These are phyloP conservation scores for Bombus impatiens DNA, from an alignment of 1,140 invertebrate species.

Conservation along the genomic window DNA sequence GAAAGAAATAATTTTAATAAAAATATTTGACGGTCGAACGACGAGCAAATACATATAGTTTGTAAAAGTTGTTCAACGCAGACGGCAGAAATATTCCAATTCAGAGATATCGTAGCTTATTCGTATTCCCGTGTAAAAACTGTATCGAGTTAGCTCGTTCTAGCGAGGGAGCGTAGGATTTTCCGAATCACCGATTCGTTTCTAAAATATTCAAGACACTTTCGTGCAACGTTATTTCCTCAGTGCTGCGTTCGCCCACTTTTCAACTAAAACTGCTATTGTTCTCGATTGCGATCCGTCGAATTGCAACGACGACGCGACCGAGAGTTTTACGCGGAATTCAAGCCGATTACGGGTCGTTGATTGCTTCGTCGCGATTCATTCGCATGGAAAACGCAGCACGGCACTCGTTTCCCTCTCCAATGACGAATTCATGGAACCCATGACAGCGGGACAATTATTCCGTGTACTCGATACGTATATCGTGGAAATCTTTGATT, in stretches of 20 bases:
- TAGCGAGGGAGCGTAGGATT: background rate
- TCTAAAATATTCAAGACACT: conserved; percentile 30
- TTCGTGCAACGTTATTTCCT: background rate
- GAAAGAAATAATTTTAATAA: background rate
- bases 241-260: background rate
- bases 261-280: background rate
- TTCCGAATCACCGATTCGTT: conserved; percentile 1
- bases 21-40: background rate
- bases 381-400: conserved; percentile 12
- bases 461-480: background rate
- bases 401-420: background rate
- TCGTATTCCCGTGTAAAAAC: background rate
- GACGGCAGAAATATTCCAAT: background rate
- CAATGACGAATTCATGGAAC: conserved; percentile 1
- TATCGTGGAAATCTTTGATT: background rate
- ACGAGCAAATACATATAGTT: no score
- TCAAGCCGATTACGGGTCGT: conserved; percentile 24
- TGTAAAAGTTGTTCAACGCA: no score
- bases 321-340: conserved; percentile 16
- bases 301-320: conserved; percentile 16
- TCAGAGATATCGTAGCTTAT: background rate
- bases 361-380: conserved; percentile 26
- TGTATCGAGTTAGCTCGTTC: background rate
- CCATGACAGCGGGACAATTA: conserved; percentile 19
- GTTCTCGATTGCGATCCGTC: background rate